phyloP scores from a whole-genome alignment of 1,140 invertebrate genomes.

The Hetaerina americana region DNA sequence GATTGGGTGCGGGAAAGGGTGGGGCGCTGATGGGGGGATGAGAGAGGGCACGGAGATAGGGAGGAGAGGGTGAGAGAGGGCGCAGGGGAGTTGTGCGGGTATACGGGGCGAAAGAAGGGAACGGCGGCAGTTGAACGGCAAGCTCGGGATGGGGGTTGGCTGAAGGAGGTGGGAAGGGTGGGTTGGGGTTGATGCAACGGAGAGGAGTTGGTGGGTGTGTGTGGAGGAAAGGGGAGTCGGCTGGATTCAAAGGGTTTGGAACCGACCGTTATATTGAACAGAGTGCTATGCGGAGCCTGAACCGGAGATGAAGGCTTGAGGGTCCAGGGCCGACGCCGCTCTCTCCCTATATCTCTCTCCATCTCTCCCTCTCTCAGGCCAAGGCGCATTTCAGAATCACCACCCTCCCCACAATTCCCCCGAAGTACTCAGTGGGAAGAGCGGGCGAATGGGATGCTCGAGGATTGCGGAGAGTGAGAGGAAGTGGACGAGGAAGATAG shows the following conservation, averaged over 20 bases:
- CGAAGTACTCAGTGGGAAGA: neutral
- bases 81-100: neutral
- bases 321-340: neutral
- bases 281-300: neutral
- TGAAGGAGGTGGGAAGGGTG: neutral
- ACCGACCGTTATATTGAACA: conserved; percentile 3
- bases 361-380: neutral
- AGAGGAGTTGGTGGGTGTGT: no score
- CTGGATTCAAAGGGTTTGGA: neutral
- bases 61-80: neutral
- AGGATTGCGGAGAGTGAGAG: no score
- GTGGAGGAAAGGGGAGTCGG: neutral
- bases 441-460: neutral
- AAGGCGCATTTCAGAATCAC: neutral
- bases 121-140: no score
- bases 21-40: no score
- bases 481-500: no score
- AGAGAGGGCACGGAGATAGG: neutral
- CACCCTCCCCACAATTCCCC: neutral
- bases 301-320: neutral
- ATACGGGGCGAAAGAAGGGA: neutral
- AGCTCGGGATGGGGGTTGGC: no score
- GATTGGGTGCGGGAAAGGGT: no score
- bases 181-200: neutral
- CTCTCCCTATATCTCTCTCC: no score